These are phyloP conservation scores for Periparus ater DNA, from an alignment of 2,797 vertebrate genomes.

Conservation along the genomic window DNA sequence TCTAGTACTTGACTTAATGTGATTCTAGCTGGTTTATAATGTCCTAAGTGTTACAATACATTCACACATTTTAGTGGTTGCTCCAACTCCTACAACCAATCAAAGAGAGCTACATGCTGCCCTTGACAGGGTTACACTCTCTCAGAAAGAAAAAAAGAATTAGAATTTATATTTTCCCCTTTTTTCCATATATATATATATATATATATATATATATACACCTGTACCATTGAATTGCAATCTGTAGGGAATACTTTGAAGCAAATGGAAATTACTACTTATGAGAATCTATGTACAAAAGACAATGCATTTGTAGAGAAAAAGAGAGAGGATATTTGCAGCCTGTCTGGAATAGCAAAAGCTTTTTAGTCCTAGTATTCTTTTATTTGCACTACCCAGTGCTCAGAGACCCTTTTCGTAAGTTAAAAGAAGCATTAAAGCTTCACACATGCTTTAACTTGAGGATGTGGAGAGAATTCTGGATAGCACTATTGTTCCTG, in stretches of 20 bases:
- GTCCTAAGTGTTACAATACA: not conserved
- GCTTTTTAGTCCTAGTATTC: not conserved
- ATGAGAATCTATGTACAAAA: not conserved
- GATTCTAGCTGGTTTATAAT: conserved; percentile 4
- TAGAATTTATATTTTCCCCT: not conserved
- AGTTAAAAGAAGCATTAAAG: conserved; percentile 2
- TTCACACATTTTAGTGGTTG: not conserved
- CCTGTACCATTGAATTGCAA: not conserved
- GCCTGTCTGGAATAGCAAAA: not conserved
- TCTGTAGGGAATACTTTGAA: not conserved
- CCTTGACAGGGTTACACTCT: not conserved
- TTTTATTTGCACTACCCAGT: not conserved
- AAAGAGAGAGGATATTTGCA: not conserved
- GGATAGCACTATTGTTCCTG: not conserved
- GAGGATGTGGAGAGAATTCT: conserved; percentile 17
- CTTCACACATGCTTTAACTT: conserved; percentile 15
- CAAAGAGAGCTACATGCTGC: not conserved
- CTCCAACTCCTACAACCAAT: not conserved
- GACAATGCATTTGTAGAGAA: not conserved
- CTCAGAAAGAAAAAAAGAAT: not conserved
- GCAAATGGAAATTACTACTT: not conserved
- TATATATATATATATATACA: not conserved
- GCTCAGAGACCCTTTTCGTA: not conserved
- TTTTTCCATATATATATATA: not conserved
- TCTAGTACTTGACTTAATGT: not conserved